A percentile compares a stretch with the other conserved stretches of the same genome.
Evolutionary conservation across 2,888 invertebrate genomes (phyloP).

Genomic region (Rosalia funebris): DNA sequence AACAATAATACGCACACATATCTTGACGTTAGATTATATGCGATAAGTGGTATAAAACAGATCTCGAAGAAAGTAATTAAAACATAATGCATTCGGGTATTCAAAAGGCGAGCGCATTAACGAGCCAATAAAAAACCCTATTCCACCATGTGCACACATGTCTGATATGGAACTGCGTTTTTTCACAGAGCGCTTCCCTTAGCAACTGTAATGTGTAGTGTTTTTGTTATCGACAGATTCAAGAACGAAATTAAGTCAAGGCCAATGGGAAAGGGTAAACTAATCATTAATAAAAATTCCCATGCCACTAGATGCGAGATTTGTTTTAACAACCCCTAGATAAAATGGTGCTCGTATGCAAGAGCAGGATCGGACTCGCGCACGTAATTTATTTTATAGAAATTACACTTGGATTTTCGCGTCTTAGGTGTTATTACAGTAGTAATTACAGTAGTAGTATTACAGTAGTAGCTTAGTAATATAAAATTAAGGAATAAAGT

Average conservation of each 20-base stretch:
- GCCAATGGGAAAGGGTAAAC: constrained; percentile 31
- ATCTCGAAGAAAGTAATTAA: constrained; percentile 1
- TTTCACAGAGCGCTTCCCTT: constrained; percentile 29
- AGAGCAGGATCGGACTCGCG: no score
- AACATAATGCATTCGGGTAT: not conserved
- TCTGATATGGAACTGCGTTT: constrained; percentile 23
- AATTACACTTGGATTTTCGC: no score
- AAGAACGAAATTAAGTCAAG: constrained; percentile 42
- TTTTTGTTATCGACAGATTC: constrained; percentile 38
- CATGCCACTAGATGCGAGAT: constrained; percentile 19
- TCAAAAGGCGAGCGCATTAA: constrained; percentile 16
- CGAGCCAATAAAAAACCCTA: constrained; percentile 18
- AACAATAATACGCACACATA: no score
- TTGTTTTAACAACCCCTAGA: not conserved
- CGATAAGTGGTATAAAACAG: no score
- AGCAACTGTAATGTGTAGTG: constrained; percentile 32
- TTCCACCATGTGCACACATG: constrained; percentile 32
- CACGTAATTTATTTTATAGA: no score
- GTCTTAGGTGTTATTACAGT: no score
- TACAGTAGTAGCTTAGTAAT: no score
- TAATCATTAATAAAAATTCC: constrained; percentile 31
- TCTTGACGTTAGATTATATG: no score
- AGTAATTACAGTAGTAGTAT: no score
- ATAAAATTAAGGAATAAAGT: no score
- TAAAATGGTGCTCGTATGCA: not conserved